Conservation (phyloP, 2,113 vertebrate species). For the Ptilorrhoa leucosticta region DNA sequence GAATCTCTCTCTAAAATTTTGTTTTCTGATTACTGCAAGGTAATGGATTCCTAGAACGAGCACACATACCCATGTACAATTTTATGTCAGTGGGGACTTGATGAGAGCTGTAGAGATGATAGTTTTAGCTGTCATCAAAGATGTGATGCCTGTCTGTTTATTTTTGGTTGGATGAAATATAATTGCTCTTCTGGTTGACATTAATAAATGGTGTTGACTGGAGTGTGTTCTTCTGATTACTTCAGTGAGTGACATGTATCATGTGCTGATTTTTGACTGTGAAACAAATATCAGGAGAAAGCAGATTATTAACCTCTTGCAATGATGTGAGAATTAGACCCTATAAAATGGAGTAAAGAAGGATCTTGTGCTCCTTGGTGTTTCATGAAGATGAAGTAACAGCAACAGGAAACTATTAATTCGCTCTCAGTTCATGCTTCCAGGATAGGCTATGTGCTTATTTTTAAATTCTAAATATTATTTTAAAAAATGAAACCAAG, state of each 20-base stretch:
- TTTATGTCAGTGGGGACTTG: background rate
- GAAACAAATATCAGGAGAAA: slow-evolving; percentile 29
- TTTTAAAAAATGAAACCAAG: background rate
- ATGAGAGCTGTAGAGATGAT: background rate
- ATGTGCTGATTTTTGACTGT: slow-evolving; percentile 19
- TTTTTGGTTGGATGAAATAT: slow-evolving; percentile 58
- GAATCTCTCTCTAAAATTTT: background rate
- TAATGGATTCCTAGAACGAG: background rate
- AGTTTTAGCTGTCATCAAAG: slow-evolving; percentile 43
- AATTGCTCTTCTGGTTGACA: slow-evolving; percentile 70
- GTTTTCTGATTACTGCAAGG: background rate
- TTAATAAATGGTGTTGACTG: slow-evolving; percentile 69
- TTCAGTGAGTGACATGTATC: background rate
- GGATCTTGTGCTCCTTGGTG: background rate
- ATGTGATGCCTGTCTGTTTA: slow-evolving; percentile 45
- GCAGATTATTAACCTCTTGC: background rate
- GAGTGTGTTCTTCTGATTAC: slow-evolving; percentile 54
- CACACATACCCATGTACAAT: background rate
- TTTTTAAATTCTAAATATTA: background rate
- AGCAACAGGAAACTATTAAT: background rate
- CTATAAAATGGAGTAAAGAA: background rate
- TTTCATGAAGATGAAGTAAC: background rate
- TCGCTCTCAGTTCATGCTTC: background rate
- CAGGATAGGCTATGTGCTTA: background rate
- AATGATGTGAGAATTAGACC: background rate